A percentile compares a stretch with the other conserved stretches of the same genome.
Conservation (phyloP, 2,888 invertebrate genomes). For the Hemaris fuciformis region DNA sequence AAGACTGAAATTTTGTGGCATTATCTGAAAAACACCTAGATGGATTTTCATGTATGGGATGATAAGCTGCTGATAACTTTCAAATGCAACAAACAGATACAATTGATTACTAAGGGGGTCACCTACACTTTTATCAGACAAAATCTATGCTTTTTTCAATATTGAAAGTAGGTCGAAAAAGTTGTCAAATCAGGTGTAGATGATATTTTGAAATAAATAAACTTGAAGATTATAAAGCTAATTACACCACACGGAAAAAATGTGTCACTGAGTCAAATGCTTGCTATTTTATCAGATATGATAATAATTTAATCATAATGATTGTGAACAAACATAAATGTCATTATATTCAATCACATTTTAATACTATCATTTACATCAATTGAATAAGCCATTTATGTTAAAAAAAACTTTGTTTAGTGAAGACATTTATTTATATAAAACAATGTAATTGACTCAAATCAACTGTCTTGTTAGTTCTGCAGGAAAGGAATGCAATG, state of each 20-base stretch:
- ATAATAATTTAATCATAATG: neutral
- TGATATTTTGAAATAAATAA: neutral
- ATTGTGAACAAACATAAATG: neutral
- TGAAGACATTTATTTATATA: no score
- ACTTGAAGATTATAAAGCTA: neutral
- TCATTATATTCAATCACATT: neutral
- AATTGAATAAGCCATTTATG: neutral
- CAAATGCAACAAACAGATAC: neutral
- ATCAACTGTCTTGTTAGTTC: no score
- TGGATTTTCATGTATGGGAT: neutral
- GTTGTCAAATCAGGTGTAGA: no score
- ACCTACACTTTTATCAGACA: neutral
- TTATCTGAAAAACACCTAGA: neutral
- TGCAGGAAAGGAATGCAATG: no score
- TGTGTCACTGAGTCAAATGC: conserved; percentile 9
- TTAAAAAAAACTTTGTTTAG: neutral
- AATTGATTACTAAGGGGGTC: neutral
- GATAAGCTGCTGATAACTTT: neutral
- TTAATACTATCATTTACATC: no score
- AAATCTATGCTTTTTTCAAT: neutral
- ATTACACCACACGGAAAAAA: neutral
- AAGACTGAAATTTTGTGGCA: neutral
- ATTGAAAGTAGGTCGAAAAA: neutral
- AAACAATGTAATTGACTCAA: no score
- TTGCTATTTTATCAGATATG: neutral